A percentile compares a stretch with the other conserved stretches of the same genome.
Evolutionary conservation across 2,797 vertebrate genomes (phyloP).

Genomic region (Melanotaenia pygmaea): DNA sequence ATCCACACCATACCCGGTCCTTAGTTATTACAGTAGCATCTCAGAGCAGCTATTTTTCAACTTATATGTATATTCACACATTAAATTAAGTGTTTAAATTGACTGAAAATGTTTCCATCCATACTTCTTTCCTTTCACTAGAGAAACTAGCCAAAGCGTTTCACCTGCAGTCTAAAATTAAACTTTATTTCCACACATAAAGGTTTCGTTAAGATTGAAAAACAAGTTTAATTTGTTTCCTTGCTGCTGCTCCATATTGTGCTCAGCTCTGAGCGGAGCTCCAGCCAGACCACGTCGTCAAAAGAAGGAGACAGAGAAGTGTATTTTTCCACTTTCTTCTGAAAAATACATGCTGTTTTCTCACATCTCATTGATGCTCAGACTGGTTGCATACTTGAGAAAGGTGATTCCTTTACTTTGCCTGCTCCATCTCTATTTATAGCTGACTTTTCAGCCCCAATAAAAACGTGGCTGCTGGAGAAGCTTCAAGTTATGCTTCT

Average conservation of each 20-base stretch:
- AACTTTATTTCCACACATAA: neutral
- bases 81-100: neutral
- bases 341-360: neutral
- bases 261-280: neutral
- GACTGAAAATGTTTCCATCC: neutral
- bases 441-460: neutral
- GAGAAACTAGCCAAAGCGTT: constrained; percentile 11
- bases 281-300: neutral
- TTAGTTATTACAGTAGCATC: constrained; percentile 4
- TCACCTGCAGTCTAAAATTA: neutral
- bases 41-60: constrained; percentile 5
- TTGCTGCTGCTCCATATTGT: neutral
- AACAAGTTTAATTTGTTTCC: neutral
- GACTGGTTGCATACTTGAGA: constrained; percentile 10
- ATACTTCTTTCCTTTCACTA: neutral
- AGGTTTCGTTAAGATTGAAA: constrained; percentile 3
- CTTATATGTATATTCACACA: neutral
- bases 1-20: neutral
- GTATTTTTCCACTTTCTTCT: constrained; percentile 8
- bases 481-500: neutral
- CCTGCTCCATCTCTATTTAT: constrained; percentile 2
- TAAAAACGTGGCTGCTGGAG: neutral
- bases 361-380: neutral
- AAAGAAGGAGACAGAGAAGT: constrained; percentile 10
- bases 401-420: constrained; percentile 18